These are phyloP conservation scores for Tenodera sinensis DNA, from an alignment of 2,888 invertebrate genomes.

Conservation along the genomic window DNA sequence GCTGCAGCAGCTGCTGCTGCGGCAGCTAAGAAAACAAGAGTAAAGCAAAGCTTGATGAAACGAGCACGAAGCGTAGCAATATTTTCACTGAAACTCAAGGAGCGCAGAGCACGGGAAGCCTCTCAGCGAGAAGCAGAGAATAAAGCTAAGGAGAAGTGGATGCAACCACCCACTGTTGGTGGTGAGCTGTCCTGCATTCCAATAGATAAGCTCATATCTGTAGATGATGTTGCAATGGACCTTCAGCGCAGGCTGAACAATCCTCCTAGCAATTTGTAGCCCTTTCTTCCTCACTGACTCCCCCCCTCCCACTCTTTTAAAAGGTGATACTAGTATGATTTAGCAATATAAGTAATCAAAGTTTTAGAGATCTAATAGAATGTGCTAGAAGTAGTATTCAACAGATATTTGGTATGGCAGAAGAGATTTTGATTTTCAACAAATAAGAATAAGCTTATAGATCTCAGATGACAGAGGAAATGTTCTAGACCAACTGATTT, in stretches of 20 bases:
- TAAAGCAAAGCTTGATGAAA: conserved; percentile 75
- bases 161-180: conserved; percentile 54
- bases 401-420: background rate
- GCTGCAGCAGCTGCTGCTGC: conserved; percentile 36
- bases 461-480: background rate
- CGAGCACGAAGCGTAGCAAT: conserved; percentile 81
- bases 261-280: conserved; percentile 20
- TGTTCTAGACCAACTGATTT: background rate
- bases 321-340: background rate
- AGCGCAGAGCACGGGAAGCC: conserved; percentile 74
- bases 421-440: background rate
- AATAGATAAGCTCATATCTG: conserved; percentile 66
- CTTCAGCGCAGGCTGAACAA: conserved; percentile 33
- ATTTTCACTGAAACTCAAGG: conserved; percentile 76
- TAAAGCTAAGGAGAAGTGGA: conserved; percentile 48
- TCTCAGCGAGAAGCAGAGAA: conserved; percentile 60
- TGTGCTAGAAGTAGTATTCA: background rate
- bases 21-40: conserved; percentile 61
- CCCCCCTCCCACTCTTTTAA: background rate
- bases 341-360: background rate
- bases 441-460: background rate
- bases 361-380: conserved; percentile 18
- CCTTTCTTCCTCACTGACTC: background rate
- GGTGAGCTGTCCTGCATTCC: conserved; percentile 82
- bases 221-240: conserved; percentile 47